Base-by-base conservation (phyloP, 2,797 vertebrate genomes). In the Syngnathus acus region DNA sequence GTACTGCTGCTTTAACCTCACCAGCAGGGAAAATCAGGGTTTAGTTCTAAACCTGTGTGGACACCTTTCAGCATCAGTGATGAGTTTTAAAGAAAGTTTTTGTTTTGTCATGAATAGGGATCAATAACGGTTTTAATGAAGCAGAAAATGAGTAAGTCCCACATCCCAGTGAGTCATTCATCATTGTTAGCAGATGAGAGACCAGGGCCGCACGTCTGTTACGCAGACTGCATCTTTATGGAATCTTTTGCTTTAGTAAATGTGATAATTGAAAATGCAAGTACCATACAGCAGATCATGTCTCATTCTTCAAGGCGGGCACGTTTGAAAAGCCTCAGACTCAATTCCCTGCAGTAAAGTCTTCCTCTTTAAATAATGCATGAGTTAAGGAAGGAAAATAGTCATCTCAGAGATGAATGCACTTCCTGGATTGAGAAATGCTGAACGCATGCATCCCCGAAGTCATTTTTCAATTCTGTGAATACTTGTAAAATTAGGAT, bases 131-230 rank as follows among this genome's bases (percentile, higher is more conserved):
- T 80, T 78, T 80, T 84, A 87, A 87, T 79, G 82, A 84, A 78
- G 86, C 84, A 88, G 80, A 87, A 84, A 88, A 87, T 83, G 68
- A 87, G 84, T 76, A 75, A 66, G 79, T 84, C 78, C 79, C 67
- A 70, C 66, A 55, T 68, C 59, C 7, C 60, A 69, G 71, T 67
- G 68, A 79, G 68, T 43, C 72, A 80, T 88, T 85, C 68, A 75
- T 87, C 83, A 81, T 79, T 59, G 54, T 87, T 82, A 87, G 69
- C 47, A 66, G 37, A 40, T 45, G 53, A 55, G 23, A 55, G 53
- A 23, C 21, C 11, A 5, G 26, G 53, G 53, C 23, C 5, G 21
- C 4, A 26, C 8, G 23, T 26, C 23, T 26, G 23, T 5, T 55
- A 32, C 6, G 53, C 23, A 26, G 53, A 55, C 57, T 38, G 74